Evolutionary conservation across 2,113 vertebrate species (phyloP).

Genomic region (Podocnemis expansa): DNA sequence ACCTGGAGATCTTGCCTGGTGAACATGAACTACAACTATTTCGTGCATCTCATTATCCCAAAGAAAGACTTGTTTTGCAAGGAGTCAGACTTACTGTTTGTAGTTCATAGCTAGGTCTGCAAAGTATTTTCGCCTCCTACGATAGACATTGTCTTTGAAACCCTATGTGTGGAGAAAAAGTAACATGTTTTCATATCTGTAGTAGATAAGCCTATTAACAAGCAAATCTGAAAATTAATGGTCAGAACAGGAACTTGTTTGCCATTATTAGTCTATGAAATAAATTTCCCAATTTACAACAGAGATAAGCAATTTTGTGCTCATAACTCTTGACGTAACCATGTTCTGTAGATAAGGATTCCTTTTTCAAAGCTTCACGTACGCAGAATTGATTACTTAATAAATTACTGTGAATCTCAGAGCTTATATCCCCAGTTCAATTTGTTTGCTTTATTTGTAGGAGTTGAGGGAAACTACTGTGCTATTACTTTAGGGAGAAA

Average conservation of each 20-base stretch:
- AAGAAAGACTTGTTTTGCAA: slow-evolving; percentile 9
- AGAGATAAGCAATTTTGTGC: background rate
- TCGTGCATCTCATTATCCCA: background rate
- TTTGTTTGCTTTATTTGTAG: background rate
- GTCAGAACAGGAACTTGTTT: background rate
- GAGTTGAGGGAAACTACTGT: background rate
- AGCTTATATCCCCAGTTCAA: background rate
- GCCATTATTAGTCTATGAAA: background rate
- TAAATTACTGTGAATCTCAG: background rate
- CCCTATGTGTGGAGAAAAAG: slow-evolving; percentile 77
- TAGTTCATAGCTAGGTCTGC: slow-evolving; percentile 94
- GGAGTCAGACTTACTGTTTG: slow-evolving; percentile 86
- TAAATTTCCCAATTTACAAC: background rate
- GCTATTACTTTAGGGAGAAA: background rate
- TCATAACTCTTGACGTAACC: background rate
- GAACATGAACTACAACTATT: background rate
- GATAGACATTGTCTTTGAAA: slow-evolving; percentile 98
- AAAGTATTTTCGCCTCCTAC: slow-evolving; percentile 96
- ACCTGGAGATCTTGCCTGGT: background rate
- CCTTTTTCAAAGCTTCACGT: background rate
- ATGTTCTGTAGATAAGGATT: background rate
- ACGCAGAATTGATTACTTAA: background rate
- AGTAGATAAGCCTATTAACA: background rate
- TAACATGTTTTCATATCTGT: background rate
- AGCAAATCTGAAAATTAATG: background rate